phyloP scores from a whole-genome alignment of 2,113 vertebrate species.

The Paralichthys olivaceus region DNA sequence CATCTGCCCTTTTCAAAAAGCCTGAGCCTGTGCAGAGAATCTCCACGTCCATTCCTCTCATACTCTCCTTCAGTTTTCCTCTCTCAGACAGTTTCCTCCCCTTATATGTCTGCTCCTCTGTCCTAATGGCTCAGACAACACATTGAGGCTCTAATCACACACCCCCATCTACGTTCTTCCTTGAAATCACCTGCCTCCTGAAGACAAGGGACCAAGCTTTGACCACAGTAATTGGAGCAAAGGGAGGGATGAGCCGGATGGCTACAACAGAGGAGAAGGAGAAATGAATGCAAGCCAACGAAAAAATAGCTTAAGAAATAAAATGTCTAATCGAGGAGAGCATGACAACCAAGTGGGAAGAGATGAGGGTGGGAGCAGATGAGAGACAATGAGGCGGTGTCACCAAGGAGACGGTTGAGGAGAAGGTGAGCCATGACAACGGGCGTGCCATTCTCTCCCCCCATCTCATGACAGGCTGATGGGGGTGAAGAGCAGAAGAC shows the following conservation, averaged over 20 bases:
- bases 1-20: slow-evolving; percentile 64
- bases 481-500: slow-evolving; percentile 28
- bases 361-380: too few relatives aligned
- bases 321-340: slow-evolving; percentile 42
- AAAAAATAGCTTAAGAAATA: slow-evolving; percentile 34
- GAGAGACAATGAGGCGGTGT: not conserved
- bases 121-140: slow-evolving; percentile 55
- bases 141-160: slow-evolving; percentile 47
- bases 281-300: slow-evolving; percentile 39
- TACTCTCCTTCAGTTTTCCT: slow-evolving; percentile 9
- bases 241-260: slow-evolving; percentile 32
- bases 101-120: slow-evolving; percentile 24
- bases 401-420: slow-evolving; percentile 66
- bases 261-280: slow-evolving; percentile 30
- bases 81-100: slow-evolving; percentile 20
- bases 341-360: slow-evolving; percentile 60
- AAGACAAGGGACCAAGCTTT: slow-evolving; percentile 53
- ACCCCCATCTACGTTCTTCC: slow-evolving; percentile 25
- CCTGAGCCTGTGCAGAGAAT: slow-evolving; percentile 12
- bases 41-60: slow-evolving; percentile 23
- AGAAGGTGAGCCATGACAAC: slow-evolving; percentile 75
- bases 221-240: slow-evolving; percentile 62
- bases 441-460: slow-evolving; percentile 45
- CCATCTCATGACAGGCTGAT: slow-evolving; percentile 24
- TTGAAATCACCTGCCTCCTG: slow-evolving; percentile 43